Percentiles rank a stretch among this genome's conserved stretches.
Evolutionary conservation across 2,888 invertebrate genomes (phyloP).

Genomic region (Macrostomum cliftonense): DNA sequence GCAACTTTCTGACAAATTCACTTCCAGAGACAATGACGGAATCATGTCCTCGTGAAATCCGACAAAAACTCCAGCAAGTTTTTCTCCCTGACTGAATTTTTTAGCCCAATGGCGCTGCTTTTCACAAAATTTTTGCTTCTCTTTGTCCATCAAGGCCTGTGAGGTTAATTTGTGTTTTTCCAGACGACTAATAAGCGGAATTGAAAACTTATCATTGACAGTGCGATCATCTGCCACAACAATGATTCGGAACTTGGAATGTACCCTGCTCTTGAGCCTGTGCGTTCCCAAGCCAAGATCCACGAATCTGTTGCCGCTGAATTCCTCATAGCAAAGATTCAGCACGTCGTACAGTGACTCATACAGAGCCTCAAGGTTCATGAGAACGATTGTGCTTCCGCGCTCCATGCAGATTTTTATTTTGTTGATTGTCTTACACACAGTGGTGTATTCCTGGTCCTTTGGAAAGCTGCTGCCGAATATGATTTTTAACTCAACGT

Average conservation of each 20-base stretch:
- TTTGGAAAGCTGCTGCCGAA: constrained; percentile 3
- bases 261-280: constrained; percentile 26
- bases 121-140: neutral
- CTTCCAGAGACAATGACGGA: too few species aligned
- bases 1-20: too few species aligned
- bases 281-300: constrained; percentile 31
- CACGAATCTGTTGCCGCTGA: constrained; percentile 24
- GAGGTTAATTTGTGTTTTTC: constrained; percentile 18
- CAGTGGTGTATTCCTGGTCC: constrained; percentile 11
- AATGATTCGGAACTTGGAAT: constrained; percentile 24
- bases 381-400: constrained; percentile 24
- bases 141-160: neutral
- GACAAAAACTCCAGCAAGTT: constrained; percentile 21
- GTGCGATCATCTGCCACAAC: constrained; percentile 29
- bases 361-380: constrained; percentile 28
- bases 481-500: neutral
- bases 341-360: constrained; percentile 31
- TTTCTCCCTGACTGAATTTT: neutral
- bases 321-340: constrained; percentile 25
- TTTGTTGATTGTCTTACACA: constrained; percentile 29
- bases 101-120: neutral
- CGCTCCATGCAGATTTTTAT: constrained; percentile 33
- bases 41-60: constrained; percentile 21
- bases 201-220: constrained; percentile 29
- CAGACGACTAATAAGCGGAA: constrained; percentile 30